Evolutionary conservation across 2,888 invertebrate genomes (phyloP).

Genomic region (Drepana falcataria): DNA sequence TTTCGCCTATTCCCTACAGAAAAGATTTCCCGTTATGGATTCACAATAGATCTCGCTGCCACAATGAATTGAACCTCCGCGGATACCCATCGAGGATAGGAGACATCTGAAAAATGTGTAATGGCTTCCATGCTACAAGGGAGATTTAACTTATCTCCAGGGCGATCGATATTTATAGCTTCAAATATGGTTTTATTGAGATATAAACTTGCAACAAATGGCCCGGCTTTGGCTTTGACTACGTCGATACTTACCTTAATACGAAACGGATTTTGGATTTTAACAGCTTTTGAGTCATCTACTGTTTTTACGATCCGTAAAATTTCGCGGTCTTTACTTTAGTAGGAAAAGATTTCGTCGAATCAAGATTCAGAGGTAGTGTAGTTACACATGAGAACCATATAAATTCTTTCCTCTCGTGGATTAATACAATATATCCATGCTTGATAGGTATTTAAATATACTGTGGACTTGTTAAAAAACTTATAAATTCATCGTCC

Average conservation of each 20-base stretch:
- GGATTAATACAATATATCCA: too few relatives aligned
- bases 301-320: too few relatives aligned
- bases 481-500: too few relatives aligned
- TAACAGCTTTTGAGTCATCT: slow-evolving; percentile 13
- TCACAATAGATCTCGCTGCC: slow-evolving; percentile 17
- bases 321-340: too few relatives aligned
- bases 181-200: slow-evolving; percentile 57
- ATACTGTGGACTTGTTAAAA: too few relatives aligned
- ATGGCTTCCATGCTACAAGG: slow-evolving; percentile 45
- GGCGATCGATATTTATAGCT: slow-evolving; percentile 51
- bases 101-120: slow-evolving; percentile 51
- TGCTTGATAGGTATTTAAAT: too few relatives aligned
- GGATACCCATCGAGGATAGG: slow-evolving; percentile 33
- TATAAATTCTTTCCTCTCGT: too few relatives aligned
- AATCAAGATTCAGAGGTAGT: too few relatives aligned
- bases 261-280: slow-evolving; percentile 28
- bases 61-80: slow-evolving; percentile 27
- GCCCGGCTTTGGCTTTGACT: slow-evolving; percentile 33
- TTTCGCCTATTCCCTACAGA: slow-evolving; percentile 15
- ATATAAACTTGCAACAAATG: slow-evolving; percentile 52
- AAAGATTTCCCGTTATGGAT: slow-evolving; percentile 5
- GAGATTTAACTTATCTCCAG: slow-evolving; percentile 44
- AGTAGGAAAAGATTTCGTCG: too few relatives aligned
- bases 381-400: too few relatives aligned
- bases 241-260: slow-evolving; percentile 37